Evolutionary conservation across 2,797 vertebrate species (phyloP), one percentile per base, ranked within the genome.

Genomic region (Leptatherina wallacei): DNA sequence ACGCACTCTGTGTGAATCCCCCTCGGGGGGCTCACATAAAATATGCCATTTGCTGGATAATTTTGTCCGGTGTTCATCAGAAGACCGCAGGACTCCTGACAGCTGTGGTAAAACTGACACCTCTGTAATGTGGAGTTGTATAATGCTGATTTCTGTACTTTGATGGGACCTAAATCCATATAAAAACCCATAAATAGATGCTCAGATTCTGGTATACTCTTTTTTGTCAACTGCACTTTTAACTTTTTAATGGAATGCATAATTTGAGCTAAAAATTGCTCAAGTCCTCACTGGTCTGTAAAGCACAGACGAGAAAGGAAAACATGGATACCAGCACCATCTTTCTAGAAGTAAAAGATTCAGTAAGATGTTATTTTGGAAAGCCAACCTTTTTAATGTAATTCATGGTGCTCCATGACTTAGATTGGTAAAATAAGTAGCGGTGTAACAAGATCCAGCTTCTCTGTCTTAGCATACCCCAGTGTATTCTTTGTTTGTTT

Each of bases 31-130:
- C 57, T 49, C 10, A 68, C 40, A 65, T 75, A 36, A 86, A 84
- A 87, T 80, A 74, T 83, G 65, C 58, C 38, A 77, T 80, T 84
- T 42, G 40, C 61, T 78, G 64, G 69, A 71, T 88, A 36, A 82
- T 83, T 87, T 77, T 62, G 65, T 77, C 81, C 71, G 56, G 58
- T 67, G 24, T 80, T 78, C 59, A 54, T 74, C 70, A 71, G 47
- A 75, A 33, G 68, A 80, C 61, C 44, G 30, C 61, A 55, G 12
- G 38, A 63, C 60, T 65, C 18, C 51, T 83, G 73, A 76, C 83
- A 83, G 80, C 70, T 78, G 73, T 56, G 60, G 30, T 35, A 58
- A 61, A 69, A 67, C 61, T 47, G 71, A 64, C 78, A 83, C 66
- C 61, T 85, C 67, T 78, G 38, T 59, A 56, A 40, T 49, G 61